These are phyloP conservation scores for Anoplopoma fimbria DNA, from an alignment of 2,113 vertebrate species.

Conservation along the genomic window DNA sequence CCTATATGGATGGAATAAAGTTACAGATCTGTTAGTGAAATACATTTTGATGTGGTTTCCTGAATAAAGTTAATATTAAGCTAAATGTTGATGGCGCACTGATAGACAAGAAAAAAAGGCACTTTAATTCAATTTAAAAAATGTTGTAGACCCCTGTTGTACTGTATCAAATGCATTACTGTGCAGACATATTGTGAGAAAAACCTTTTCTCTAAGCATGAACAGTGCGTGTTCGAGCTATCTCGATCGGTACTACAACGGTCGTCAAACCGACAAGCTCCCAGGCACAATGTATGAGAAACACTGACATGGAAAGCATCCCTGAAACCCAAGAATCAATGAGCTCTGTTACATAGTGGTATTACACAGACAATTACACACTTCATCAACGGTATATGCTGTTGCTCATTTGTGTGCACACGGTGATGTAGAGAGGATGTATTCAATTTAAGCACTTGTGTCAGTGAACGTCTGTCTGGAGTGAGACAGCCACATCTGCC, in stretches of 20 bases:
- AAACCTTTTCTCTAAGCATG: neutral
- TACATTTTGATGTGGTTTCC: too few species aligned
- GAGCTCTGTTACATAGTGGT: neutral
- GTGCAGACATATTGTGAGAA: neutral
- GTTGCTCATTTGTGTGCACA: constrained; percentile 13
- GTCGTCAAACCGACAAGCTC: constrained; percentile 6
- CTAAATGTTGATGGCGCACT: too few species aligned
- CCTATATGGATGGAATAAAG: too few species aligned
- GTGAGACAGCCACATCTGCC: neutral
- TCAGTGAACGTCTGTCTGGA: neutral
- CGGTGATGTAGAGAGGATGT: neutral
- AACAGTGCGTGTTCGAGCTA: neutral
- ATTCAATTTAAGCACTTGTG: neutral
- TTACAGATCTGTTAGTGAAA: too few species aligned
- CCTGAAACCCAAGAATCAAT: constrained; percentile 16
- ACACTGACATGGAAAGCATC: neutral
- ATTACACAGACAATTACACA: constrained; percentile 43
- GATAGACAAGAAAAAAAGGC: too few species aligned
- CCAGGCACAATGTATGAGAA: constrained; percentile 5
- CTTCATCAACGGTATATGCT: neutral
- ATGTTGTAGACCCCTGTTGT: neutral
- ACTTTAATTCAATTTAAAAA: too few species aligned
- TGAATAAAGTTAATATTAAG: too few species aligned
- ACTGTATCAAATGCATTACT: neutral
- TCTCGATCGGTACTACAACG: neutral